phyloP scores from a whole-genome alignment of 2,797 vertebrate genomes.

The Myiotriccus ornatus region DNA sequence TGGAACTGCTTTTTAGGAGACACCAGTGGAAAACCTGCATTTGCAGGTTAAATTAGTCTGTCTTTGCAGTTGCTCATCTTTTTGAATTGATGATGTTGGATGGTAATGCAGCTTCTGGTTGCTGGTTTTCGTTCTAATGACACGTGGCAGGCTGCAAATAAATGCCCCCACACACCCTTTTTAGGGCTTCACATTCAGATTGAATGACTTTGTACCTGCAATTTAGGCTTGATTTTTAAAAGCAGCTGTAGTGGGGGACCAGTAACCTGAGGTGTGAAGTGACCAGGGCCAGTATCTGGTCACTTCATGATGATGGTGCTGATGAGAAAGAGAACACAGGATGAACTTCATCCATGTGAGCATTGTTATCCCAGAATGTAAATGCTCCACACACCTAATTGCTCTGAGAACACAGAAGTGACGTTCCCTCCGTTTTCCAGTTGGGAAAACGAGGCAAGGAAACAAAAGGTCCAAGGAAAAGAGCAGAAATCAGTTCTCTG shows the following conservation, averaged over 20 bases:
- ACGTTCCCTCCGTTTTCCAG: neutral
- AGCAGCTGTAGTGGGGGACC: neutral
- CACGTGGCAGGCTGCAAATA: neutral
- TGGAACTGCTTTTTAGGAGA: neutral
- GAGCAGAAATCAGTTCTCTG: neutral
- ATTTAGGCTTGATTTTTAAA: neutral
- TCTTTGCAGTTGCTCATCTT: neutral
- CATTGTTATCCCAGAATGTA: neutral
- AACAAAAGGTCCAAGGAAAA: neutral
- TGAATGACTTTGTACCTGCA: neutral
- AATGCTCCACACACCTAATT: constrained; percentile 16
- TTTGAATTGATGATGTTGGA: neutral
- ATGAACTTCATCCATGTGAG: neutral
- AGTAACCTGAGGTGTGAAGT: neutral
- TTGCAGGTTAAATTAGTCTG: neutral
- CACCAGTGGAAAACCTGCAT: neutral
- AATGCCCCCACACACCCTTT: neutral
- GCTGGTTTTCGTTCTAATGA: neutral
- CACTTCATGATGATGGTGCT: neutral
- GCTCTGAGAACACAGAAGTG: neutral
- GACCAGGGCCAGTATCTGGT: neutral
- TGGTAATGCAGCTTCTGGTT: neutral
- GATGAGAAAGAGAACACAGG: neutral
- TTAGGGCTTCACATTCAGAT: neutral
- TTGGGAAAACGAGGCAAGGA: neutral